Evolutionary conservation across 2,113 vertebrate genomes (phyloP), one percentile per base, ranked within the genome.

Genomic region (Toxotes jaculatrix): DNA sequence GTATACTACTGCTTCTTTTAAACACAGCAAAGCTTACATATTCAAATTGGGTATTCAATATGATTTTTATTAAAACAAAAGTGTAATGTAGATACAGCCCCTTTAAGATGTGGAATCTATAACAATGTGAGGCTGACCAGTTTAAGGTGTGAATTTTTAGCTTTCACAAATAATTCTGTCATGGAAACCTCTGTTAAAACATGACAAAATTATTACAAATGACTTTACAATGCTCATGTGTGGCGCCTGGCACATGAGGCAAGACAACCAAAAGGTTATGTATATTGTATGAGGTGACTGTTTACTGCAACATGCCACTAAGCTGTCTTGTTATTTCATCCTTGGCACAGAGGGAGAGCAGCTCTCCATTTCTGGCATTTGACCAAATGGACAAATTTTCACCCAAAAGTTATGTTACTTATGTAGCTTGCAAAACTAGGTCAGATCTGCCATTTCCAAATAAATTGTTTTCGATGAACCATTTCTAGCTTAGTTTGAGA

Each of bases 271-370:
- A 82, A 71, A 83, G 59, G 67, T 81, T 69, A 82, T 64, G 74
- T 61, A 69, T 70, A 74, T 34, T 71, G 75, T 65, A 59, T 9
- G 19, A 74, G 63, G 62, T 68, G 62, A 68, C 74, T 81, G 79
- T 87, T 89, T 74, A 79, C 70, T 51, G 67, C 65, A 77, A 59
- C 64, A 75, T 68, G 73, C 68, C 5, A 75, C 60, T 64, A 49
- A 56, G 72, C 43, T 47, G 67, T 64, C 72, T 77, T 80, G 43
- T 74, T 69, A 64, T 82, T 79, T 76, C 81, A 63, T 82, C 59
- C 81, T 76, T 67, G 78, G 71, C 77, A 84, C 61, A 77, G 67
- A 73, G 38, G 51, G 45, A 56, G 32, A 76, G 65, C 34, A 23
- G 42, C 45, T 69, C 56, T 63, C 34, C 42, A 38, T 57, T 27